These are phyloP conservation scores for Callitettix versicolor DNA, from an alignment of 1,140 invertebrate species.

Conservation along the genomic window DNA sequence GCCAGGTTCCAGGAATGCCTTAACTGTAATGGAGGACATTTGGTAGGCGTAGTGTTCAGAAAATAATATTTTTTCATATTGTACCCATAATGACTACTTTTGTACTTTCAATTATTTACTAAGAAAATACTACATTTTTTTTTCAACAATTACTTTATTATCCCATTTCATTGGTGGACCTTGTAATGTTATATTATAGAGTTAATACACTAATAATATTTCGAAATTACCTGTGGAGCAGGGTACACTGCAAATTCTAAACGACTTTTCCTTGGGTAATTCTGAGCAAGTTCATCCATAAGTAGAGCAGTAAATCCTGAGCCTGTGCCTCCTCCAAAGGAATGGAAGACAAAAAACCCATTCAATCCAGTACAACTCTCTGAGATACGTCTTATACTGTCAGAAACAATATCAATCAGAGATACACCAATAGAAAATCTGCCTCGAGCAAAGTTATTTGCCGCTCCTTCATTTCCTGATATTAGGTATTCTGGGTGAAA, in stretches of 20 bases:
- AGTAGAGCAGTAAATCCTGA: slow-evolving; percentile 70
- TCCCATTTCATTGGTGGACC: too few relatives aligned
- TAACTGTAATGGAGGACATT: too few relatives aligned
- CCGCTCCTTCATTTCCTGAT: slow-evolving; percentile 78
- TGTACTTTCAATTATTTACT: too few relatives aligned
- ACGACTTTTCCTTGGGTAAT: slow-evolving; percentile 66
- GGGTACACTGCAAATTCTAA: slow-evolving; percentile 69
- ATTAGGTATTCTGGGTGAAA: slow-evolving; percentile 69
- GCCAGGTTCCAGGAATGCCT: too few relatives aligned
- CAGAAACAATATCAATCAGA: slow-evolving; percentile 34
- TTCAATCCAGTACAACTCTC: slow-evolving; percentile 42
- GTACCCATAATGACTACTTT: too few relatives aligned
- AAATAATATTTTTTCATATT: too few relatives aligned
- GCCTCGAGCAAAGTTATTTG: slow-evolving; percentile 78
- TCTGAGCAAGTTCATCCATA: slow-evolving; percentile 63
- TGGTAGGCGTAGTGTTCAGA: too few relatives aligned
- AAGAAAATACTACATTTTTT: too few relatives aligned
- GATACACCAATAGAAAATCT: slow-evolving; percentile 45
- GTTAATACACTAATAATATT: too few relatives aligned
- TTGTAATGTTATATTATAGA: too few relatives aligned
- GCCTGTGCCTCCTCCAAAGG: slow-evolving; percentile 71
- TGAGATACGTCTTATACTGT: slow-evolving; percentile 31
- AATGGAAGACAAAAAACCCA: slow-evolving; percentile 71
- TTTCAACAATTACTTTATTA: too few relatives aligned
- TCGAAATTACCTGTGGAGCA: slow-evolving; percentile 50